Conservation (phyloP, 2,888 invertebrate genomes). For the Ramazzottius varieornatus region DNA sequence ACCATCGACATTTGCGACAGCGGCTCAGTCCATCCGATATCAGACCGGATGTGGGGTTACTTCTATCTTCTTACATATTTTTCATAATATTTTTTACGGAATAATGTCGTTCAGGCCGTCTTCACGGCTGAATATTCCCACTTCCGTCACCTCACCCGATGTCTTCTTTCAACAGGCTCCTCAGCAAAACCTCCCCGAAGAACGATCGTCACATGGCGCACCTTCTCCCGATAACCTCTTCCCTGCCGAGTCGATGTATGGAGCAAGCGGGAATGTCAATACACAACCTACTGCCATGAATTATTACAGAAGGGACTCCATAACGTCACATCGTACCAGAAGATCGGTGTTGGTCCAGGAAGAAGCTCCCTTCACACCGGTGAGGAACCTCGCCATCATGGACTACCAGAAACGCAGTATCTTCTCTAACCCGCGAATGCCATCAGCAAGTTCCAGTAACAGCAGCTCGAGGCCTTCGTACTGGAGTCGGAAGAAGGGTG, state of each 20-base stretch:
- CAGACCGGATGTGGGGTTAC: too few relatives aligned
- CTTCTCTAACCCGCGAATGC: neutral
- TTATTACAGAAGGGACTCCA: neutral
- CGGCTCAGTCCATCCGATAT: too few relatives aligned
- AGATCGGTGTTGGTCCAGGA: neutral
- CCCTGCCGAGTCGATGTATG: neutral
- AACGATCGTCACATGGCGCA: too few relatives aligned
- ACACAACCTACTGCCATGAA: neutral
- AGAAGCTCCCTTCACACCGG: neutral
- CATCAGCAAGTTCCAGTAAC: neutral
- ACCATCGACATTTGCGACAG: too few relatives aligned
- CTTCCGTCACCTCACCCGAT: too few relatives aligned
- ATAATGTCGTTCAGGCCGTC: too few relatives aligned
- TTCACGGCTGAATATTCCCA: too few relatives aligned
- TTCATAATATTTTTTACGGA: too few relatives aligned
- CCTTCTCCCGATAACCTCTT: neutral
- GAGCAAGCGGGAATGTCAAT: too few relatives aligned
- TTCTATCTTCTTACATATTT: too few relatives aligned
- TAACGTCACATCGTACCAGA: neutral
- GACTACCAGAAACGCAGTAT: conserved; percentile 1
- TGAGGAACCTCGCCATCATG: neutral
- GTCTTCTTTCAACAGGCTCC: too few relatives aligned
- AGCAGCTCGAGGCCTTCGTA: neutral
- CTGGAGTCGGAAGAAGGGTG: neutral
- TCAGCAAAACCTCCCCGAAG: too few relatives aligned